These are phyloP conservation scores for Drosophila ficusphila DNA, from an alignment of 1,140 invertebrate genomes.

Conservation along the genomic window DNA sequence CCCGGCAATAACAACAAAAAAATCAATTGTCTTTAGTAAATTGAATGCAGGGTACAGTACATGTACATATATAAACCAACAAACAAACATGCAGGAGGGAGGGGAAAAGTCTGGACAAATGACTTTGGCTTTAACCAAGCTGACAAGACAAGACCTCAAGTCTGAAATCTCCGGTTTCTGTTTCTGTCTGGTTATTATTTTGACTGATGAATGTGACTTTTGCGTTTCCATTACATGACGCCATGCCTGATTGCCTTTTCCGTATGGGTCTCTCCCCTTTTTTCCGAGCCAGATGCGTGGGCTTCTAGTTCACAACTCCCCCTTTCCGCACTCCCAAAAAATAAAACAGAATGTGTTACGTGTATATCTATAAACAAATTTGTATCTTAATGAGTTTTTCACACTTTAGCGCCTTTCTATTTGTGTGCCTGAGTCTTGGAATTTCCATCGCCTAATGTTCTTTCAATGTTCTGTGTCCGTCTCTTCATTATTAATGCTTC, in stretches of 20 bases:
- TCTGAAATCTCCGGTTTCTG: constrained; percentile 13
- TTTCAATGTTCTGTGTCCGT: constrained; percentile 16
- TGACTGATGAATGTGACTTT: constrained; percentile 52
- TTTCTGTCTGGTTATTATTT: constrained; percentile 47
- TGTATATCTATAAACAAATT: constrained; percentile 45
- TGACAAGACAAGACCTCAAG: constrained; percentile 38
- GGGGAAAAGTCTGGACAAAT: constrained; percentile 15
- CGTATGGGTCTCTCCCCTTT: constrained; percentile 20
- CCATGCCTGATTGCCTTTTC: constrained; percentile 36
- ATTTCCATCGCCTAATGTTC: constrained; percentile 16
- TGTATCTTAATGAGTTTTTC: constrained; percentile 56
- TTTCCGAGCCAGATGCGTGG: constrained; percentile 36
- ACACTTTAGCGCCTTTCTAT: constrained; percentile 45
- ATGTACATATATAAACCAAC: neutral
- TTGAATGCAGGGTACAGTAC: constrained; percentile 60
- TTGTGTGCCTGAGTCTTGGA: constrained; percentile 5
- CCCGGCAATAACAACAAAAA: constrained; percentile 31
- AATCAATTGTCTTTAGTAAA: constrained; percentile 73
- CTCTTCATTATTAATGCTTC: constrained; percentile 42
- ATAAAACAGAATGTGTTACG: neutral
- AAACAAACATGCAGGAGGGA: neutral
- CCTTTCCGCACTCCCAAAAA: neutral
- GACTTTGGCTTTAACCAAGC: constrained; percentile 43
- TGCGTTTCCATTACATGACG: constrained; percentile 36
- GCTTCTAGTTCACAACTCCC: constrained; percentile 1